A percentile compares a stretch with the other conserved stretches of the same genome.
Conservation (phyloP, 2,797 vertebrate genomes). For the Xiphorhynchus erythropygius region DNA sequence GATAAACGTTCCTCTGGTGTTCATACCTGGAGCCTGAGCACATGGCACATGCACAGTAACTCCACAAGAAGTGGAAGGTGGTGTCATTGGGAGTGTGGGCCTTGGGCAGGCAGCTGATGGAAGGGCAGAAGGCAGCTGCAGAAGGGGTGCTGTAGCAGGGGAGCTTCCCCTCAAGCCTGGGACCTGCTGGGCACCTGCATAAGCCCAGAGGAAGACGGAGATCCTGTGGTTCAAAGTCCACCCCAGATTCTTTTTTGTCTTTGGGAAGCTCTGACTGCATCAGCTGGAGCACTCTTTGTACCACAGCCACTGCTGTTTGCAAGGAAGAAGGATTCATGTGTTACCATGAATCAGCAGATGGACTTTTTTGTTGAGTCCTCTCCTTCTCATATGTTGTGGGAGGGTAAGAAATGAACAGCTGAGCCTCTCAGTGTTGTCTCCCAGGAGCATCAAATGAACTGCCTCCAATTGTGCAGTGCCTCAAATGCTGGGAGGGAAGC, state of each 20-base stretch:
- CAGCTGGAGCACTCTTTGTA: constrained; percentile 7
- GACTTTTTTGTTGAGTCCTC: not conserved
- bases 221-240: not conserved
- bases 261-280: not conserved
- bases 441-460: constrained; percentile 28
- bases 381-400: not conserved
- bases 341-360: constrained; percentile 57
- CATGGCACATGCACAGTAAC: not conserved
- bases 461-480: not conserved
- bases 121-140: not conserved
- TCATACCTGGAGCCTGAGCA: not conserved
- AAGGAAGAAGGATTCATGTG: not conserved
- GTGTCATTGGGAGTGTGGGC: not conserved
- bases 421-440: not conserved
- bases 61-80: not conserved
- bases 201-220: not conserved
- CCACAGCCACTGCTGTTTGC: not conserved
- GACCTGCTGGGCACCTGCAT: not conserved
- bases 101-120: not conserved
- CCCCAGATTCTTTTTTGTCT: not conserved
- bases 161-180: not conserved
- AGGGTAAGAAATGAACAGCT: constrained; percentile 50
- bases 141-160: not conserved
- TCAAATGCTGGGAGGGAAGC: not conserved
- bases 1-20: not conserved